Base-by-base conservation (phyloP, 2,113 vertebrate species). In the Pangasianodon hypophthalmus region DNA sequence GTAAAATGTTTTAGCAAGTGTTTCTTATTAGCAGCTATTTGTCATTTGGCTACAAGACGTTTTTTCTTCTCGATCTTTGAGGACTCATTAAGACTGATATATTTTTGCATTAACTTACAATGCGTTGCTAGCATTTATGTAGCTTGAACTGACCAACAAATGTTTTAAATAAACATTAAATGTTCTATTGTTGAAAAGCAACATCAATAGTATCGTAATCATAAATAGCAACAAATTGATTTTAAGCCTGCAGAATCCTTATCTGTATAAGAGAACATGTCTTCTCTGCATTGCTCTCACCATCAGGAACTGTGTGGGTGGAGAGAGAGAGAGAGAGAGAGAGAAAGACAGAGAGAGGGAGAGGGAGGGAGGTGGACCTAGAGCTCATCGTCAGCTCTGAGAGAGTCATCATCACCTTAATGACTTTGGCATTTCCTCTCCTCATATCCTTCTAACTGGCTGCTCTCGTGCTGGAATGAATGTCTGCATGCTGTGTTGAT, bases 381-480 rank as follows among this genome's bases (percentile, higher is more conserved):
- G 94, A 93, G 75, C 16, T 92, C 83, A 26, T 92, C 90, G 94
- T 92, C 85, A 32, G 82, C 90, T 86, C 88, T 87, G 90, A 92
- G 92, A 91, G 50, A 94, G 91, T 92, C 93, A 94, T 95, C 94
- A 94, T 95, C 90, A 92, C 93, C 93, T 94, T 94, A 95, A 94
- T 93, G 94, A 93, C 94, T 94, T 92, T 92, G 90, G 91, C 92
- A 93, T 94, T 95, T 94, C 92, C 87, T 71, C 87, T 24, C 21
- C 89, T 92, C 92, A 93, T 91, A 88, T 90, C 75, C 84, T 81
- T 4, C 19, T 88, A 21, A 50, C 16, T 58, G 29, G 56, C 75
- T 87, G 50, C 50, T 58, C 21, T 3, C 2, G 4, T 77, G 69
- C 19, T 87, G 52, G 37, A 87, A 6, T 8, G 32, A 14, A 9